Percentiles rank a stretch among this genome's conserved stretches.
Evolutionary conservation across 1,140 invertebrate species (phyloP).

Genomic region (Paralvinella palmiformis): DNA sequence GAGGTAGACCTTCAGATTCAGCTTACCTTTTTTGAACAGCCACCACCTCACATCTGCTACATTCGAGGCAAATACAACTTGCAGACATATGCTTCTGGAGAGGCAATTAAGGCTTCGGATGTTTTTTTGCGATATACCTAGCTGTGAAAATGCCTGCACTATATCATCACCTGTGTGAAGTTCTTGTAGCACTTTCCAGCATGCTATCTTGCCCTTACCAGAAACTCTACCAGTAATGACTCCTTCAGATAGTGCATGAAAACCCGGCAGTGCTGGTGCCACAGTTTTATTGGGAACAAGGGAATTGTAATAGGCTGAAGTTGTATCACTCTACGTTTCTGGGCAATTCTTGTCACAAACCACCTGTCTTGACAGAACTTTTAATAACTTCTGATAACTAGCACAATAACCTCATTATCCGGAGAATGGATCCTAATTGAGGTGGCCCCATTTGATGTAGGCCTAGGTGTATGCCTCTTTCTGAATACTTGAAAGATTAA

Average conservation of each 20-base stretch:
- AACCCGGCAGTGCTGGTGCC: constrained; percentile 6
- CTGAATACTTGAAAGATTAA: constrained; percentile 4
- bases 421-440: constrained; percentile 10
- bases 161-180: background rate
- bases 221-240: background rate
- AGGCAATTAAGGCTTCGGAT: too few species aligned
- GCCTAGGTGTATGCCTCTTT: constrained; percentile 17
- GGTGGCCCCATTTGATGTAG: constrained; percentile 9
- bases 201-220: constrained; percentile 6
- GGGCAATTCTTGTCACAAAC: constrained; percentile 4
- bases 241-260: constrained; percentile 2
- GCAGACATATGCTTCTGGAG: too few species aligned
- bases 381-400: constrained; percentile 11
- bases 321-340: background rate
- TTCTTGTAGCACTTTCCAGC: constrained; percentile 1
- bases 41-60: background rate
- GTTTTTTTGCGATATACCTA: background rate
- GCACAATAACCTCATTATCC: constrained; percentile 14
- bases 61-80: background rate
- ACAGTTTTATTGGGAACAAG: background rate
- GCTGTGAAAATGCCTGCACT: background rate
- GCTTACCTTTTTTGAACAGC: constrained; percentile 12
- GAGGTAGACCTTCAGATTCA: constrained; percentile 6
- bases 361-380: background rate
- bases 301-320: constrained; percentile 3